Conservation (phyloP, 2,113 vertebrate species). For the Bujurquina vittata region DNA sequence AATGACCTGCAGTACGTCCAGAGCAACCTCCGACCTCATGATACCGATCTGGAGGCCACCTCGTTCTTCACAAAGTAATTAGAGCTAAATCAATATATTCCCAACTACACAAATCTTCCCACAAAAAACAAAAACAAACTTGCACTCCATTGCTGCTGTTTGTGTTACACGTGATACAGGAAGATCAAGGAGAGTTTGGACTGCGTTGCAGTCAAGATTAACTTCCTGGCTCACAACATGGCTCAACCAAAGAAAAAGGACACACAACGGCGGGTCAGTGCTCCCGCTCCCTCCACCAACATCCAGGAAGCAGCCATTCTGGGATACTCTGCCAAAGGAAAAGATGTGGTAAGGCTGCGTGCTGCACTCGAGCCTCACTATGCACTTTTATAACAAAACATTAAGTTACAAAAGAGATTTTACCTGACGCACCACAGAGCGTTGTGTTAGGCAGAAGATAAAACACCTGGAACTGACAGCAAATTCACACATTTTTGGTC, state of each 20-base stretch:
- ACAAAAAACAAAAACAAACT: not conserved
- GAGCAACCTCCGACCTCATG: slow-evolving; percentile 85
- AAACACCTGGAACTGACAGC: slow-evolving; percentile 17
- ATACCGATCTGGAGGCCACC: slow-evolving; percentile 88
- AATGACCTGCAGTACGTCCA: slow-evolving; percentile 87
- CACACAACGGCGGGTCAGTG: not conserved
- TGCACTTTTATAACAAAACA: not conserved
- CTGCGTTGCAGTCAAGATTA: slow-evolving; percentile 89
- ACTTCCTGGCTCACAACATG: slow-evolving; percentile 87
- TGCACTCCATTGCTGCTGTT: not conserved
- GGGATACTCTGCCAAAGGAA: slow-evolving; percentile 43
- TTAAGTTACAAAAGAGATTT: not conserved
- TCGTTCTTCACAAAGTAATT: slow-evolving; percentile 89
- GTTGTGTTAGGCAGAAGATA: slow-evolving; percentile 3
- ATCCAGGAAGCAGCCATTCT: slow-evolving; percentile 77
- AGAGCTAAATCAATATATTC: not conserved
- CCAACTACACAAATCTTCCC: not conserved
- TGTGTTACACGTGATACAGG: slow-evolving; percentile 68
- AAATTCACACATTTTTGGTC: slow-evolving; percentile 10
- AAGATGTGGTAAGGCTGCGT: slow-evolving; percentile 68
- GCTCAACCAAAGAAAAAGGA: slow-evolving; percentile 72
- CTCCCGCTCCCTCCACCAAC: slow-evolving; percentile 63
- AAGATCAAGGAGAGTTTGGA: slow-evolving; percentile 91
- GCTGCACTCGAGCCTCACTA: not conserved
- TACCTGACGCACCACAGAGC: not conserved